phyloP scores from a whole-genome alignment of 1,140 invertebrate species.

The Vanessa tameamea region DNA sequence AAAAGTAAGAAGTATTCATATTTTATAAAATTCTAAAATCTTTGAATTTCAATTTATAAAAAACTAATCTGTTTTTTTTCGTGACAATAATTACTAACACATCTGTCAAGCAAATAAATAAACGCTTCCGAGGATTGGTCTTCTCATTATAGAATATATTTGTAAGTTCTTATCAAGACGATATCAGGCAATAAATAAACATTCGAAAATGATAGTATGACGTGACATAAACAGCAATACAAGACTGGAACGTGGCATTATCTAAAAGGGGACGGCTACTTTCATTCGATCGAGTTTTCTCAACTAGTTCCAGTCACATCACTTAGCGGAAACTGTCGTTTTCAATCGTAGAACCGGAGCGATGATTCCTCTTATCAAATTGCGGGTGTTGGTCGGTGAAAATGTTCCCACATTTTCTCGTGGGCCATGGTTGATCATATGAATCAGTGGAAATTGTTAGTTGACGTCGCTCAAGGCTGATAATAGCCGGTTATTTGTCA shows the following conservation, averaged over 20 bases:
- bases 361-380: slow-evolving; percentile 77
- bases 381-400: slow-evolving; percentile 69
- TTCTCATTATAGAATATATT: neutral
- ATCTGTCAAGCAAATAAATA: neutral
- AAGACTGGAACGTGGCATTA: slow-evolving; percentile 41
- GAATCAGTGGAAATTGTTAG: slow-evolving; percentile 76
- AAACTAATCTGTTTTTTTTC: too few species aligned
- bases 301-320: slow-evolving; percentile 59
- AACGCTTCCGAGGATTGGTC: neutral
- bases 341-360: slow-evolving; percentile 68
- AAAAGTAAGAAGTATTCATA: neutral
- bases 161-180: slow-evolving; percentile 9
- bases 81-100: neutral
- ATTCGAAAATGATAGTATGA: slow-evolving; percentile 42
- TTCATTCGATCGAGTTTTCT: slow-evolving; percentile 75
- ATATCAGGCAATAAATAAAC: slow-evolving; percentile 29
- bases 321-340: slow-evolving; percentile 74
- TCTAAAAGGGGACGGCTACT: slow-evolving; percentile 67
- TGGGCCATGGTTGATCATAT: slow-evolving; percentile 66
- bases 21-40: too few species aligned
- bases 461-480: slow-evolving; percentile 60
- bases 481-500: slow-evolving; percentile 73
- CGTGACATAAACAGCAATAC: slow-evolving; percentile 50
- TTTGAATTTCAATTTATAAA: too few species aligned
- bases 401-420: slow-evolving; percentile 77